These are phyloP conservation scores for Panonychus citri DNA, from an alignment of 1,140 invertebrate species.

Conservation along the genomic window DNA sequence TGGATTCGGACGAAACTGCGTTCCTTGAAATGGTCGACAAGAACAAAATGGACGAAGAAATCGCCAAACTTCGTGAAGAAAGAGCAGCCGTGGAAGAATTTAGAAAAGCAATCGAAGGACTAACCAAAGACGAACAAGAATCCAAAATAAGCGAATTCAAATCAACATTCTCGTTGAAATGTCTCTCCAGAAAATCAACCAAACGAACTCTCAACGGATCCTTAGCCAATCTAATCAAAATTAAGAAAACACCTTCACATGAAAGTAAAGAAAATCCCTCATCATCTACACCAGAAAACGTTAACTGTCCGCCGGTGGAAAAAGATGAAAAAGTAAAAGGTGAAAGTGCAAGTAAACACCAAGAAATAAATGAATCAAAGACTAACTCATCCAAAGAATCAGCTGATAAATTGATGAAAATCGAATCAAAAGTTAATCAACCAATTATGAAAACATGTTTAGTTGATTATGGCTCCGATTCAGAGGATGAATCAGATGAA, in stretches of 20 bases:
- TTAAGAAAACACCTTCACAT: no score
- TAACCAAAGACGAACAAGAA: constrained; percentile 33
- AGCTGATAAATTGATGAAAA: no score
- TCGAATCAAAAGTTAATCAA: no score
- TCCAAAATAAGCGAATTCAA: constrained; percentile 13
- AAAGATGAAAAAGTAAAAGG: no score
- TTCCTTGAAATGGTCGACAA: constrained; percentile 71
- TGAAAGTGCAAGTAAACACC: not conserved
- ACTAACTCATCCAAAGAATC: not conserved
- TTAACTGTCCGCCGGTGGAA: not conserved
- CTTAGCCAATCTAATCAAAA: no score
- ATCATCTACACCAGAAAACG: not conserved
- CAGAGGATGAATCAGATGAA: not conserved
- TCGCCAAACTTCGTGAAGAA: constrained; percentile 52
- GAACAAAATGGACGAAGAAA: constrained; percentile 55
- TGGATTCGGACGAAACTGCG: constrained; percentile 82
- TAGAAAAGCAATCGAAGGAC: constrained; percentile 44
- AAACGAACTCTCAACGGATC: no score
- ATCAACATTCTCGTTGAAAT: not conserved
- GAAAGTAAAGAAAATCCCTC: no score
- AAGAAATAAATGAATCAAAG: not conserved
- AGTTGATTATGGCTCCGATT: not conserved
- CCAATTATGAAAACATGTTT: not conserved
- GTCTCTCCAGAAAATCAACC: no score
- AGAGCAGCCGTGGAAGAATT: constrained; percentile 52